phyloP scores from a whole-genome alignment of 2,797 vertebrate species.

The Eulemur coronatus region DNA sequence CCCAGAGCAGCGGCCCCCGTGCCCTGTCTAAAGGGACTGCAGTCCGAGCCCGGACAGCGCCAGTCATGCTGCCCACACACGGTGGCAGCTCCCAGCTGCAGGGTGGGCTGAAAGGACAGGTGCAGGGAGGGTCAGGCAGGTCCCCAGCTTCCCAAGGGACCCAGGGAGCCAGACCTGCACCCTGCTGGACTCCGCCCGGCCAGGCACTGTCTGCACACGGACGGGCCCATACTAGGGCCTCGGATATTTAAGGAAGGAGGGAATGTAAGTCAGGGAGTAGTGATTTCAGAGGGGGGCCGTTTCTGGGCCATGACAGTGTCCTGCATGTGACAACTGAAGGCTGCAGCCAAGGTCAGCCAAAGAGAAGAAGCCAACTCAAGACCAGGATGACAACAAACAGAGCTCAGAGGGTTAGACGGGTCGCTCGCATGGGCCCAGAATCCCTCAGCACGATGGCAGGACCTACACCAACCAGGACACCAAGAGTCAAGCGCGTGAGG shows the following conservation, averaged over 20 bases:
- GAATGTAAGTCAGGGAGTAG: fast-evolving
- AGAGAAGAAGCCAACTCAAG: neutral
- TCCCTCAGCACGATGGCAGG: fast-evolving
- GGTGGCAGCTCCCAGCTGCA: neutral
- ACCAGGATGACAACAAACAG: neutral
- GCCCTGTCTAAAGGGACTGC: neutral
- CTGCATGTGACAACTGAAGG: neutral
- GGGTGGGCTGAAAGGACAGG: neutral
- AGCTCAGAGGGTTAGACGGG: neutral
- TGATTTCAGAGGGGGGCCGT: neutral
- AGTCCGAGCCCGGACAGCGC: neutral
- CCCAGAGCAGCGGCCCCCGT: neutral
- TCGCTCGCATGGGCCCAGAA: neutral
- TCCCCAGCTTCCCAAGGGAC: neutral
- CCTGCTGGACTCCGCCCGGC: neutral
- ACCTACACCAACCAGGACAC: fast-evolving
- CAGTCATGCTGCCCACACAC: neutral
- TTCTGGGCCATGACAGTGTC: neutral
- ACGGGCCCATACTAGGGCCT: neutral
- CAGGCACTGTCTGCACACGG: neutral
- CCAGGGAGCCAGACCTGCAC: neutral
- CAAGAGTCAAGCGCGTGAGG: neutral
- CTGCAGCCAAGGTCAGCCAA: neutral
- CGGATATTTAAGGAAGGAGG: neutral
- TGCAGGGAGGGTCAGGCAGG: neutral